Evolutionary conservation across 2,888 invertebrate species (phyloP).

Genomic region (Drosophila tripunctata): DNA sequence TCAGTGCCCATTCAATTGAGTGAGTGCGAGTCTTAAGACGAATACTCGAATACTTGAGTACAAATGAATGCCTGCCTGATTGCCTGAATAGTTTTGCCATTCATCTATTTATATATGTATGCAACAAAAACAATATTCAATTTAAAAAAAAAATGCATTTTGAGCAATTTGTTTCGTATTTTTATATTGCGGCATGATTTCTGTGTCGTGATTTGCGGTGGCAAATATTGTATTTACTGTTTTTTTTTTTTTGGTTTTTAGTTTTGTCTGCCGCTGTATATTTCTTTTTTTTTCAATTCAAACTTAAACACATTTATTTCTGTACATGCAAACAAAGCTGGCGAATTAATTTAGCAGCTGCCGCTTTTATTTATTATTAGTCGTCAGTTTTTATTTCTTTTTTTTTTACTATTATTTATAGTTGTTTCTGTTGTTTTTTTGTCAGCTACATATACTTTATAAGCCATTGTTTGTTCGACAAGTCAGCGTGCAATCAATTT

Average conservation of each 20-base stretch:
- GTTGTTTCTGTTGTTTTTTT: constrained; percentile 10
- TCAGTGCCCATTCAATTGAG: constrained; percentile 60
- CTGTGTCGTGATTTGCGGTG: constrained; percentile 76
- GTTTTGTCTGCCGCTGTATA: constrained; percentile 6
- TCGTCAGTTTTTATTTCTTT: too few relatives aligned
- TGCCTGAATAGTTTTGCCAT: constrained; percentile 29
- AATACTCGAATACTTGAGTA: neutral
- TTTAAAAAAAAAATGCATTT: constrained; percentile 73
- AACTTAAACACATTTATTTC: constrained; percentile 66
- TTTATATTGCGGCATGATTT: constrained; percentile 72
- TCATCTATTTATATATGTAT: constrained; percentile 27
- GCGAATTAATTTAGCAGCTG: constrained; percentile 71
- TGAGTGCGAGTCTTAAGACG: constrained; percentile 35
- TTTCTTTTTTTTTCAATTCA: constrained; percentile 32
- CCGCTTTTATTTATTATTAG: constrained; percentile 59
- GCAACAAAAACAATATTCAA: constrained; percentile 58
- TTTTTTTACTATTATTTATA: constrained; percentile 17
- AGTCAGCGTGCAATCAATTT: constrained; percentile 51
- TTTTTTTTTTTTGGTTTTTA: constrained; percentile 1
- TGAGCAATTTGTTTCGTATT: constrained; percentile 71
- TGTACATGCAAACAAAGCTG: constrained; percentile 59
- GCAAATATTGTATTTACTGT: constrained; percentile 56
- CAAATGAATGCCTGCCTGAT: neutral
- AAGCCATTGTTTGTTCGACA: constrained; percentile 59
- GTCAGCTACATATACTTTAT: constrained; percentile 53